phyloP scores from a whole-genome alignment of 2,113 vertebrate species.

The Arvicanthis niloticus region DNA sequence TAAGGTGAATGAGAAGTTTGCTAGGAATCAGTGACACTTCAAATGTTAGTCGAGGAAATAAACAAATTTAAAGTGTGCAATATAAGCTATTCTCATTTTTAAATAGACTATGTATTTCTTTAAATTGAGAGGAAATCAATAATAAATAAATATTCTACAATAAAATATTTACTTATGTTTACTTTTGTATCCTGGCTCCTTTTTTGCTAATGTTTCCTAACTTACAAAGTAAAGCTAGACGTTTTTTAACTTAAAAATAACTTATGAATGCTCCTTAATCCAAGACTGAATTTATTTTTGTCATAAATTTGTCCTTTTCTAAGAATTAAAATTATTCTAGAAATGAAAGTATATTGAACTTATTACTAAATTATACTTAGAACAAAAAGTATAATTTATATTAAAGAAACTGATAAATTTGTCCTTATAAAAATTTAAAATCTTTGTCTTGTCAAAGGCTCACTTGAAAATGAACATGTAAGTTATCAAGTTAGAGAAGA shows the following conservation, averaged over 20 bases:
- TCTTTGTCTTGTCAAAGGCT: neutral
- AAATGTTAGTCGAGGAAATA: neutral
- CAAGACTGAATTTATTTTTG: neutral
- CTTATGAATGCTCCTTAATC: neutral
- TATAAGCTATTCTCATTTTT: neutral
- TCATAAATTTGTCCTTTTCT: neutral
- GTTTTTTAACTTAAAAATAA: neutral
- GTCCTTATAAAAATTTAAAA: conserved; percentile 30
- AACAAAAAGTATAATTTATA: neutral
- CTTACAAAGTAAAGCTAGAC: neutral
- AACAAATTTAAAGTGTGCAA: conserved; percentile 12
- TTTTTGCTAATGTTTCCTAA: neutral
- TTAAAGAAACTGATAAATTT: neutral
- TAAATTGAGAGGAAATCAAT: conserved; percentile 40
- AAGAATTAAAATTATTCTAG: conserved; percentile 23
- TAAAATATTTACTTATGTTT: neutral
- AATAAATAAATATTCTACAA: conserved; percentile 18
- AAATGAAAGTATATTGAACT: neutral
- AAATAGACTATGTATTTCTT: conserved; percentile 4
- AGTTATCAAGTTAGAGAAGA: neutral
- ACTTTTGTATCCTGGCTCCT: neutral
- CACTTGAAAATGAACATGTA: neutral
- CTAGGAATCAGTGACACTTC: neutral
- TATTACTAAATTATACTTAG: neutral
- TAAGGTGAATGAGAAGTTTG: neutral